Conservation (phyloP, 2,113 vertebrate species). For the Zapornia atra region DNA sequence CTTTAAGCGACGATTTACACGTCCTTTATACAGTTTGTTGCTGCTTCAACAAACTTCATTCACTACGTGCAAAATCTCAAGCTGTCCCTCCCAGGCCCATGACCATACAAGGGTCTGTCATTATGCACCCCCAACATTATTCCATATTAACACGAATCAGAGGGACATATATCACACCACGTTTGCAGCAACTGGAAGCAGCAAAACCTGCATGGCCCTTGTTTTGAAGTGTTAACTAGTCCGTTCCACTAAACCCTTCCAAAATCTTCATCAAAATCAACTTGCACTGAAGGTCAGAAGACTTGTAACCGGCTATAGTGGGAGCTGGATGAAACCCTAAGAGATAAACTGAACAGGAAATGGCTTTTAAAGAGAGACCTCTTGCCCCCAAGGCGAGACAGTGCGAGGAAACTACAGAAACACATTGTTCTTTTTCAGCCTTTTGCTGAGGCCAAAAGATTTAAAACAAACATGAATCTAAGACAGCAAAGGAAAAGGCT, state of each 20-base stretch:
- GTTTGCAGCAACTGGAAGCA: neutral
- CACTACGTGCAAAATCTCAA: too few species aligned
- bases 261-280: neutral
- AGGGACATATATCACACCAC: too few species aligned
- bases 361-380: neutral
- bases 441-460: neutral
- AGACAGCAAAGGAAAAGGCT: neutral
- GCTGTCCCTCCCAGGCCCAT: too few species aligned
- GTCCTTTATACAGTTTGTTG: too few species aligned
- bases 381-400: neutral
- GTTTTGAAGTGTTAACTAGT: neutral
- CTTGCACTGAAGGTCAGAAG: neutral
- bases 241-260: neutral
- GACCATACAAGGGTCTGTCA: too few species aligned
- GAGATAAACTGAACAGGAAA: slow-evolving; percentile 17
- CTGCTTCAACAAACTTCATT: too few species aligned
- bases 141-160: too few species aligned
- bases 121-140: too few species aligned
- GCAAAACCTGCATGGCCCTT: neutral
- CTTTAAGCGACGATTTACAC: too few species aligned
- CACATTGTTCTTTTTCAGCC: slow-evolving; percentile 19
- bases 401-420: slow-evolving; percentile 33
- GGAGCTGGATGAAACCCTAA: neutral
- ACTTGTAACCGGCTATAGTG: neutral
- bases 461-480: slow-evolving; percentile 1